Conservation (phyloP, 2,113 vertebrate genomes). For the Oncorhynchus nerka region DNA sequence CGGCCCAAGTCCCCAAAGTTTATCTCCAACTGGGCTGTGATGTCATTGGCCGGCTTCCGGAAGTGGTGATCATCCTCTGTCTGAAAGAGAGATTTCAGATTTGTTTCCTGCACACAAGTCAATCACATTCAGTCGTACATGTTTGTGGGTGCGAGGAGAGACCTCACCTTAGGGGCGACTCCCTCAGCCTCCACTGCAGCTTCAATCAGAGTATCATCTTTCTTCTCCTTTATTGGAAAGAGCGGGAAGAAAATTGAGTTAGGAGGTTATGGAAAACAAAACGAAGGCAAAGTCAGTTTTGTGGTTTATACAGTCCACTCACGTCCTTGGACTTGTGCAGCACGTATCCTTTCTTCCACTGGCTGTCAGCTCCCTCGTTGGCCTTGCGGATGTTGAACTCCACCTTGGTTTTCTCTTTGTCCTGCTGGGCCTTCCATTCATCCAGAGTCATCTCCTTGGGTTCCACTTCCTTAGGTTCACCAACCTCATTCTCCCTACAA, state of each 20-base stretch:
- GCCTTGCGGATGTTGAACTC: slow-evolving; percentile 99
- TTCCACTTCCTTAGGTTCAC: slow-evolving; percentile 95
- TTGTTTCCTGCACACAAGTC: background rate
- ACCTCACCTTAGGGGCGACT: slow-evolving; percentile 48
- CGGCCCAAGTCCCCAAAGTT: slow-evolving; percentile 97
- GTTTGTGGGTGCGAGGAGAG: background rate
- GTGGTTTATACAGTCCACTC: slow-evolving; percentile 36
- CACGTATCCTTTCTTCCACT: slow-evolving; percentile 96
- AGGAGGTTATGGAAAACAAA: background rate
- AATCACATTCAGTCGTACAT: background rate
- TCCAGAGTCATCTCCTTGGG: slow-evolving; percentile 99
- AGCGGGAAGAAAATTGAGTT: background rate
- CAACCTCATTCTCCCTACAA: slow-evolving; percentile 92
- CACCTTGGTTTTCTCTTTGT: slow-evolving; percentile 94
- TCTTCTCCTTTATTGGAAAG: slow-evolving; percentile 51
- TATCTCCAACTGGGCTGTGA: slow-evolving; percentile 98
- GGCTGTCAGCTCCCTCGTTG: slow-evolving; percentile 90
- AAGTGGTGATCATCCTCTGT: slow-evolving; percentile 90
- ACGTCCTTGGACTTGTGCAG: slow-evolving; percentile 98
- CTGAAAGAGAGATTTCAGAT: no score
- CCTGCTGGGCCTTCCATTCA: slow-evolving; percentile 98
- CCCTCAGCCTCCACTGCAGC: slow-evolving; percentile 48
- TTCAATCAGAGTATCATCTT: slow-evolving; percentile 55
- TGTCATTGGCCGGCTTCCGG: slow-evolving; percentile 97
- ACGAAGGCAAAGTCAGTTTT: background rate